phyloP scores from a whole-genome alignment of 1,140 invertebrate genomes.

The Magallana angulata region DNA sequence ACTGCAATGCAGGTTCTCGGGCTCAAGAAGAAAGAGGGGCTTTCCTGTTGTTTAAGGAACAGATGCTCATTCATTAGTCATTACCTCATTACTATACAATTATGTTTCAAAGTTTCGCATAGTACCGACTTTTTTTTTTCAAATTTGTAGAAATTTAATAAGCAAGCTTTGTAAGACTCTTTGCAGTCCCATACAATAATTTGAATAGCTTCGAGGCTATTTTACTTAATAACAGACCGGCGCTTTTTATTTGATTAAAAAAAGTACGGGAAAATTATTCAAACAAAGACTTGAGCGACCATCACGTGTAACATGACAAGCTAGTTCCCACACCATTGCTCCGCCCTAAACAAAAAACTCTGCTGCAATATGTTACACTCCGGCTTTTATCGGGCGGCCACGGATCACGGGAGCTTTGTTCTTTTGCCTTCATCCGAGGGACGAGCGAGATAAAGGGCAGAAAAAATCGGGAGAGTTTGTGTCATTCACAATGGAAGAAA shows the following conservation, averaged over 20 bases:
- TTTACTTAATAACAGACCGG: neutral
- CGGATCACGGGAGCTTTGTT: neutral
- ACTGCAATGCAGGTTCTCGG: no score
- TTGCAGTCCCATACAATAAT: no score
- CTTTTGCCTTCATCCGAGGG: neutral
- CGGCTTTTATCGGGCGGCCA: neutral
- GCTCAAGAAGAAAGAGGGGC: no score
- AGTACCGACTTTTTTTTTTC: no score
- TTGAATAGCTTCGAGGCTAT: neutral
- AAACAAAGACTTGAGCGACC: neutral
- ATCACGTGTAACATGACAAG: conserved; percentile 17
- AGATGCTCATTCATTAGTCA: no score
- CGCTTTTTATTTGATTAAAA: neutral
- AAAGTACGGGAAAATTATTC: conserved; percentile 30
- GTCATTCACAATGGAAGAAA: conserved; percentile 3
- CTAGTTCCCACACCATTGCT: neutral
- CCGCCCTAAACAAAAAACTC: conserved; percentile 22
- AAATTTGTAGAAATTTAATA: no score
- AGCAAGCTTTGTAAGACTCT: no score
- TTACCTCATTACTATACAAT: no score
- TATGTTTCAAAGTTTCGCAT: no score
- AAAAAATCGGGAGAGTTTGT: conserved; percentile 1
- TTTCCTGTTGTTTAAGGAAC: no score
- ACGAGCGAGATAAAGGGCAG: neutral
- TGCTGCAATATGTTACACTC: neutral